Evolutionary conservation across 2,888 invertebrate genomes (phyloP), one percentile per base, ranked within the genome.

Genomic region (Hetaerina titia): DNA sequence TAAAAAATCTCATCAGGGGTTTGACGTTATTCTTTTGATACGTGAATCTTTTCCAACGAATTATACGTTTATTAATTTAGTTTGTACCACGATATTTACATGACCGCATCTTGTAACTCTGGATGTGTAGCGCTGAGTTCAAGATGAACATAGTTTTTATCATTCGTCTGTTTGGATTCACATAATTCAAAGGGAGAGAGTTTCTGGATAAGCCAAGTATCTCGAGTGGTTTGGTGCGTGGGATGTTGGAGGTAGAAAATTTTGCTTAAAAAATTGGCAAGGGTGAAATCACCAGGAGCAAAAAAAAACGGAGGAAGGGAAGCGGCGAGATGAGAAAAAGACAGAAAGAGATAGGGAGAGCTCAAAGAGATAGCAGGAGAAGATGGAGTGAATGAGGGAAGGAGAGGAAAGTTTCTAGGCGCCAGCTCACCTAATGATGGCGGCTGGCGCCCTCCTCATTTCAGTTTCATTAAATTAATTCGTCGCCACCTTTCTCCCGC

Each of bases 381-480:
- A 45, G 45, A 45, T 45, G 25, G 57, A 22, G n/a, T n/a, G 57
- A n/a, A 22, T 57, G 57, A 57, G 56, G 89, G 17, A 25, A 13
- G 25, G 60, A 57, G 60, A 63, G 13, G 60, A 25, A 90, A 90
- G 90, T 90, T 63, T 45, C 17, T 15, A 56, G 90, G 64, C 90
- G 90, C 64, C 90, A 60, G 60, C 64, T 45, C 9, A 90, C 90
- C 90, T 69, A 90, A 90, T 63, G 90, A 45, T 64, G 90, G 90
- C 90, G 90, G 90, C 22, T 64, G 90, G 90, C 90, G 90, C 90
- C 90, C 64, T 64, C 90, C 90, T 90, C 90, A 90, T 64, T 90
- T 90, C 90, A 90, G 69, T 92, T 92, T 92, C 92, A 69, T 92
- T 69, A 69, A 92, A 92, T 69, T 92, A 92, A 92, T 92, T 92